phyloP scores from a whole-genome alignment of 2,888 invertebrate genomes.

The Phengaris arion region DNA sequence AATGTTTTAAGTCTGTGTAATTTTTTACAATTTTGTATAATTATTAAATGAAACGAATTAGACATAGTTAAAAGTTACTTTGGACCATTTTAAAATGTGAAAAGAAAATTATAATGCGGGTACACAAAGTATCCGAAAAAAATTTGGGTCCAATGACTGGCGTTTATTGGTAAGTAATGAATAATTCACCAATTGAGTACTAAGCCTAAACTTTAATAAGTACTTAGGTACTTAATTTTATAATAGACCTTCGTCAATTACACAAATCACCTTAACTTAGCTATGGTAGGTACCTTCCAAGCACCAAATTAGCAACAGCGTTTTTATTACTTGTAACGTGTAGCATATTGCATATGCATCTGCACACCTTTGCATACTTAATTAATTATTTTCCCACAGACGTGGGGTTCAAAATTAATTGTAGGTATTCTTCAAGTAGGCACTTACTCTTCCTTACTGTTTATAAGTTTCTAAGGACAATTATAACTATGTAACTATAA shows the following conservation, averaged over 20 bases:
- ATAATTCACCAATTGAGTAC: slow-evolving; percentile 1
- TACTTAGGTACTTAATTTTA: background rate
- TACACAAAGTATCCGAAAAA: background rate
- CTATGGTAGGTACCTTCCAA: background rate
- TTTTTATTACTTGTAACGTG: background rate
- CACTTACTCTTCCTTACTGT: background rate
- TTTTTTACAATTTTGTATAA: slow-evolving; percentile 23
- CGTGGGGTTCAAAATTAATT: background rate
- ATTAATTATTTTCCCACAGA: background rate
- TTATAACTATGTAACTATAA: too few species aligned
- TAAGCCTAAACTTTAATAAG: background rate
- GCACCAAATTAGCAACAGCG: slow-evolving; percentile 9
- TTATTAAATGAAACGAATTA: background rate
- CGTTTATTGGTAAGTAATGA: slow-evolving; percentile 16
- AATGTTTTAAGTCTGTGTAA: slow-evolving; percentile 2
- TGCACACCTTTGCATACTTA: background rate
- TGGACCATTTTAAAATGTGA: slow-evolving; percentile 14
- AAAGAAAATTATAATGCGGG: background rate
- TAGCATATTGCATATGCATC: too few species aligned
- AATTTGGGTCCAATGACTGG: slow-evolving; percentile 12
- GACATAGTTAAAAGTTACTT: background rate
- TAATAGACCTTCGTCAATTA: slow-evolving; percentile 1
- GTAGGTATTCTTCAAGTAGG: background rate
- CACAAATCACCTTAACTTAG: background rate
- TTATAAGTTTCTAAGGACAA: slow-evolving; percentile 4